phyloP scores from a whole-genome alignment of 2,113 vertebrate species.

The Misgurnus mizolepis region DNA sequence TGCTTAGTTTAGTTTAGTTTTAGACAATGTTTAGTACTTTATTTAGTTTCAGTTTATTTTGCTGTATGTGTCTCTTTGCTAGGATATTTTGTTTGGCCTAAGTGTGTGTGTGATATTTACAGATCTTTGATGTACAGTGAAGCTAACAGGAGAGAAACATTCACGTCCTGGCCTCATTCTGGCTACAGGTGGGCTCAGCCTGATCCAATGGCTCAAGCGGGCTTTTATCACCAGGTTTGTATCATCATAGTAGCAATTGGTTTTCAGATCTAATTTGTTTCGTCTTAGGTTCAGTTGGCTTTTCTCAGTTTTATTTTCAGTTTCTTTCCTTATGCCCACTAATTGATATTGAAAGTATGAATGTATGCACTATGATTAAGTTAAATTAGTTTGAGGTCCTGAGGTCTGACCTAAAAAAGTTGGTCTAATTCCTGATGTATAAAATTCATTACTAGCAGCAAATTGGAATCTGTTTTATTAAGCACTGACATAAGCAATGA shows the following conservation, averaged over 20 bases:
- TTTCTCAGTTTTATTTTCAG: background rate
- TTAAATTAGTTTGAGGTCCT: background rate
- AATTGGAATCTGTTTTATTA: no score
- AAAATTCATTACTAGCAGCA: no score
- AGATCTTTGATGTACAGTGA: slow-evolving; percentile 99
- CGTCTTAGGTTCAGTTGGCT: background rate
- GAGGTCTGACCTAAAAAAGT: no score
- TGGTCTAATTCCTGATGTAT: no score
- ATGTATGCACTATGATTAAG: background rate
- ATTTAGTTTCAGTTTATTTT: no score
- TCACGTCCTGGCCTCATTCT: slow-evolving; percentile 97
- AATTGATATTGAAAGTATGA: background rate
- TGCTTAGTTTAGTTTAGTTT: no score
- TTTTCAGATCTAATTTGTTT: background rate
- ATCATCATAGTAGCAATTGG: background rate
- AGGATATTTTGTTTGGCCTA: background rate
- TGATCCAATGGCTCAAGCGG: slow-evolving; percentile 98
- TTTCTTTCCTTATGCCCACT: background rate
- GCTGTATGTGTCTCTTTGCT: background rate
- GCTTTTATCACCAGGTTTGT: slow-evolving; percentile 97
- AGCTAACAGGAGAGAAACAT: slow-evolving; percentile 97
- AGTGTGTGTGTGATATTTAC: slow-evolving; percentile 41
- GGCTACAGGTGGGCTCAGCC: slow-evolving; percentile 98
- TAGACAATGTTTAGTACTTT: no score
- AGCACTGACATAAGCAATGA: no score